Evolutionary conservation across 2,888 invertebrate genomes (phyloP).

Genomic region (Conops quadrifasciatus): DNA sequence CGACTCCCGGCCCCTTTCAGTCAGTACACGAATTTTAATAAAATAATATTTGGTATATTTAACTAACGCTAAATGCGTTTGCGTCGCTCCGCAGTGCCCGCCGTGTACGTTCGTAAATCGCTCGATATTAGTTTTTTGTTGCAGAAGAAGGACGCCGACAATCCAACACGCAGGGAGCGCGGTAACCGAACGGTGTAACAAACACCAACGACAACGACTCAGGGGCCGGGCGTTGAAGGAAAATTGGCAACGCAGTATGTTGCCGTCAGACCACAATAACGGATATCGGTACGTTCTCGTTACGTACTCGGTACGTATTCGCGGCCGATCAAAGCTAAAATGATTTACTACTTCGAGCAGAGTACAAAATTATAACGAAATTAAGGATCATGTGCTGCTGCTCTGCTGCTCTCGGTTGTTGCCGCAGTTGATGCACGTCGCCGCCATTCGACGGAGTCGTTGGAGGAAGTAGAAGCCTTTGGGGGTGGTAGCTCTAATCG

Average conservation of each 20-base stretch:
- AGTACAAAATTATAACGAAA: slow-evolving; percentile 64
- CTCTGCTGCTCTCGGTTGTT: slow-evolving; percentile 35
- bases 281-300: slow-evolving; percentile 16
- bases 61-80: slow-evolving; percentile 40
- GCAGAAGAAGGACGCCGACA: slow-evolving; percentile 6
- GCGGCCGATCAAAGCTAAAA: slow-evolving; percentile 66
- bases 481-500: slow-evolving; percentile 9
- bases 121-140: neutral
- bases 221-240: slow-evolving; percentile 20
- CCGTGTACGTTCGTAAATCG: slow-evolving; percentile 30
- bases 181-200: slow-evolving; percentile 27
- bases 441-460: slow-evolving; percentile 9
- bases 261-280: slow-evolving; percentile 3
- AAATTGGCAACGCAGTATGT: slow-evolving; percentile 33
- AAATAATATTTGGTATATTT: slow-evolving; percentile 43
- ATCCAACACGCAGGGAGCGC: neutral
- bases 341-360: slow-evolving; percentile 65
- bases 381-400: slow-evolving; percentile 63
- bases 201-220: neutral
- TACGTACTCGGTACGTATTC: slow-evolving; percentile 59
- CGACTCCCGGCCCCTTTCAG: neutral
- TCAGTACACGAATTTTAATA: slow-evolving; percentile 30
- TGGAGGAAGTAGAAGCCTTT: neutral
- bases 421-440: slow-evolving; percentile 22
- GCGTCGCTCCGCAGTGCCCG: slow-evolving; percentile 15